A percentile compares a stretch with the other conserved stretches of the same genome.
Conservation (phyloP, 2,888 invertebrate species). For the Drosophila niveifrons region DNA sequence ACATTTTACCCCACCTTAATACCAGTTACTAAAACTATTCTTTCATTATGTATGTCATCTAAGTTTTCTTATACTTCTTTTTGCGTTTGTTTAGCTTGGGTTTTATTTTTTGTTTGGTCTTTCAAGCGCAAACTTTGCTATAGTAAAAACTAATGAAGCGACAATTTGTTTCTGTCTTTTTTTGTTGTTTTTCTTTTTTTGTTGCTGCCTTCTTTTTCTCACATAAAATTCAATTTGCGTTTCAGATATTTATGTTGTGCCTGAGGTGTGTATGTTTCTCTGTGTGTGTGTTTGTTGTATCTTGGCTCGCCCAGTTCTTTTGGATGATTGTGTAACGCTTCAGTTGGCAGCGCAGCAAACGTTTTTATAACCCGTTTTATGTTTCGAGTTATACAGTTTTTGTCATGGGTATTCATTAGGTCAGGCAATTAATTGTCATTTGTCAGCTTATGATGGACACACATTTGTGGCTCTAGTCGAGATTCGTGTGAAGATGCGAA, state of each 20-base stretch:
- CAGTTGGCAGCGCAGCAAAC: constrained; percentile 45
- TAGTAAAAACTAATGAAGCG: constrained; percentile 68
- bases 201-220: constrained; percentile 43
- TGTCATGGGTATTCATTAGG: constrained; percentile 54
- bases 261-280: constrained; percentile 31
- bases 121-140: constrained; percentile 29
- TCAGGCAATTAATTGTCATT: constrained; percentile 78
- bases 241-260: constrained; percentile 37
- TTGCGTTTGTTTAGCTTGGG: neutral
- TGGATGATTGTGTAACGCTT: constrained; percentile 58
- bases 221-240: constrained; percentile 73
- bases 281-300: constrained; percentile 28
- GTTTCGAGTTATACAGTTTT: constrained; percentile 6
- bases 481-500: constrained; percentile 5
- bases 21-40: neutral
- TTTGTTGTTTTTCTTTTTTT: neutral
- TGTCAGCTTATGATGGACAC: constrained; percentile 57
- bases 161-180: constrained; percentile 47
- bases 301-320: constrained; percentile 69
- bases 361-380: constrained; percentile 72
- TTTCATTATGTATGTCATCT: neutral
- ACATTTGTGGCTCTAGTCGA: constrained; percentile 7
- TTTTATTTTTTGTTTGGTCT: neutral
- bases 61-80: neutral
- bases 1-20: neutral